Percentiles rank a stretch among this genome's conserved stretches.
Evolutionary conservation across 37 sponge, comb jelly and placozoan genomes (phyloP).

Genomic region (Cladorhizidae sp.): DNA sequence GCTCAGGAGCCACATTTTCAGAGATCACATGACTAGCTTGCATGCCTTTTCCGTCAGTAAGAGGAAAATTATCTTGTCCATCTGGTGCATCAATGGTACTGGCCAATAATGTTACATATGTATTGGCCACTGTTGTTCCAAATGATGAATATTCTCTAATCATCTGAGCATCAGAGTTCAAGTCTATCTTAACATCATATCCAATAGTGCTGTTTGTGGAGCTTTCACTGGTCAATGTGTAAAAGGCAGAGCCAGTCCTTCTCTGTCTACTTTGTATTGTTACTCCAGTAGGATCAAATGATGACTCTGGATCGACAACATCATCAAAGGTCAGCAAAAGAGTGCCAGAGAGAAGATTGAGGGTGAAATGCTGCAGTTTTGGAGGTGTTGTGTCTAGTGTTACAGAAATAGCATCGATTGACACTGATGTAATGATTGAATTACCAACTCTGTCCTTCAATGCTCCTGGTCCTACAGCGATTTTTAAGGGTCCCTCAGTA

Average conservation of each 20-base stretch:
- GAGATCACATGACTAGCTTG: constrained; percentile 56
- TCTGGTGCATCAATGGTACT: constrained; percentile 73
- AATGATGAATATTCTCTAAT: constrained; percentile 62
- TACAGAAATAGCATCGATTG: constrained; percentile 23
- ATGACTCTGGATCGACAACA: constrained; percentile 64
- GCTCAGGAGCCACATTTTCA: constrained; percentile 53
- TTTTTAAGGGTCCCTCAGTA: constrained; percentile 32
- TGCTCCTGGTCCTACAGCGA: constrained; percentile 27
- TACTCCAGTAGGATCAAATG: constrained; percentile 80
- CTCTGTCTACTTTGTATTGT: constrained; percentile 66
- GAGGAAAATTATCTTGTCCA: constrained; percentile 70
- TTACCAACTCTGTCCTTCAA: constrained; percentile 58
- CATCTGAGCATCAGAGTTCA: constrained; percentile 60
- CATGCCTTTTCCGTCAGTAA: constrained; percentile 87
- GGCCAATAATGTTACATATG: constrained; percentile 74
- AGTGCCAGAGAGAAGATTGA: constrained; percentile 54
- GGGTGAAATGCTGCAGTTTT: constrained; percentile 48
- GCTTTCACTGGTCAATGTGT: constrained; percentile 79
- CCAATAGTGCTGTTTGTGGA: constrained; percentile 37
- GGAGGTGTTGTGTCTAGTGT: constrained; percentile 66
- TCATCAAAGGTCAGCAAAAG: constrained; percentile 82
- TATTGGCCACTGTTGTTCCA: constrained; percentile 54
- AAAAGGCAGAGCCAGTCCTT: constrained; percentile 38
- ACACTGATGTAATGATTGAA: neutral
- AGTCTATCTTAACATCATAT: constrained; percentile 47